Evolutionary conservation across 2,888 invertebrate species (phyloP).

Genomic region (Mythimna pallens): DNA sequence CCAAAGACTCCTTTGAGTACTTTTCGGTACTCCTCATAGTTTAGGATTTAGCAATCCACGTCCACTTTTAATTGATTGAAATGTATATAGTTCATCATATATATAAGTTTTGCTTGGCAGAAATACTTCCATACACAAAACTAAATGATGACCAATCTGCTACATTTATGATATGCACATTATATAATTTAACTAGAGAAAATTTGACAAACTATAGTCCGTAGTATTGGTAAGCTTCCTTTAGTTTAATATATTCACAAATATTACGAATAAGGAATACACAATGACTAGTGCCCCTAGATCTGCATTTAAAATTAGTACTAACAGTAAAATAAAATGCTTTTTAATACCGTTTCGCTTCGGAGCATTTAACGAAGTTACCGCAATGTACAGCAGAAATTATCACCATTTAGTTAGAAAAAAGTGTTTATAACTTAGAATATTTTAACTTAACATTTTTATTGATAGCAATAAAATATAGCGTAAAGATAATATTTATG

Average conservation of each 20-base stretch:
- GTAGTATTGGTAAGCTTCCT: background rate
- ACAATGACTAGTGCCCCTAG: constrained; percentile 22
- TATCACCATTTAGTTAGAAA: constrained; percentile 55
- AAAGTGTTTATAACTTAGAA: constrained; percentile 55
- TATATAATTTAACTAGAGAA: too few species aligned
- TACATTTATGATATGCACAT: background rate
- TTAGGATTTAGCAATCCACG: too few species aligned
- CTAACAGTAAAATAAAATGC: constrained; percentile 42
- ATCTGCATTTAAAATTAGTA: constrained; percentile 50
- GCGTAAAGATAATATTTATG: constrained; percentile 20
- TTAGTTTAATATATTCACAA: constrained; percentile 10
- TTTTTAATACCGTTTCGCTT: constrained; percentile 41
- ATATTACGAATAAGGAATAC: constrained; percentile 19
- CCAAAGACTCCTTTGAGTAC: too few species aligned
- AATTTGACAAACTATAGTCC: background rate
- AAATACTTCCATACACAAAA: background rate
- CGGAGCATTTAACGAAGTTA: constrained; percentile 28
- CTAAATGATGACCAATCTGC: background rate
- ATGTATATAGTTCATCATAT: too few species aligned
- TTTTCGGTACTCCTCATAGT: too few species aligned
- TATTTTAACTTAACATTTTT: constrained; percentile 50
- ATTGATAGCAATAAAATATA: constrained; percentile 52
- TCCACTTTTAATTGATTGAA: too few species aligned
- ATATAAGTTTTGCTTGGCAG: too few species aligned
- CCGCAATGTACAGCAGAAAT: constrained; percentile 37